A percentile compares a stretch with the other conserved stretches of the same genome.
phyloP scores from a whole-genome alignment of 2,113 vertebrate species.

The Pseudonaja textilis region DNA sequence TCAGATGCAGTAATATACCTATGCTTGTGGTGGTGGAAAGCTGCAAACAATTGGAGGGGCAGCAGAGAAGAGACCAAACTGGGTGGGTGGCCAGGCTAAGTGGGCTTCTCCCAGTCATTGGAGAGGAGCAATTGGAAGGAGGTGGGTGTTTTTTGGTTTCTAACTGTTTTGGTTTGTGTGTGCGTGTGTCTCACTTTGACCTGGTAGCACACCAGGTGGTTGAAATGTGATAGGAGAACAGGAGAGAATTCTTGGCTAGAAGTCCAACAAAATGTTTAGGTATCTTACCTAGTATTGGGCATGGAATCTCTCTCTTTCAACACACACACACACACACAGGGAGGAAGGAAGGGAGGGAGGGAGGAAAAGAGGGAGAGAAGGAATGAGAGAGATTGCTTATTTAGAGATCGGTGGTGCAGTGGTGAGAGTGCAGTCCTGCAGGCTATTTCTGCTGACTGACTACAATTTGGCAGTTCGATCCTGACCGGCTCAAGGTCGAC shows the following conservation, averaged over 20 bases:
- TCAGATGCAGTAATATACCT: not conserved
- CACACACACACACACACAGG: no score
- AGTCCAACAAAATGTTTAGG: not conserved
- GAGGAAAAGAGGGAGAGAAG: no score
- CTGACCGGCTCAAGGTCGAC: no score
- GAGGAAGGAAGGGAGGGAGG: no score
- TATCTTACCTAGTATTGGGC: not conserved
- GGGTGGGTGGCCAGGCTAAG: not conserved
- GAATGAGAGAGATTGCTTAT: no score
- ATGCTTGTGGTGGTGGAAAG: not conserved
- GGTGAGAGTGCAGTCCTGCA: no score
- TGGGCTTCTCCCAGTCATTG: not conserved
- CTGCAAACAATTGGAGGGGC: not conserved
- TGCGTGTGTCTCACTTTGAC: not conserved
- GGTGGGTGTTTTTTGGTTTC: not conserved
- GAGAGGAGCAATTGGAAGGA: not conserved
- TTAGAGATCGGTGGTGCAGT: not conserved
- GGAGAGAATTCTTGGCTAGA: not conserved
- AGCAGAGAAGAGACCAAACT: not conserved
- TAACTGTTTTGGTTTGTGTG: not conserved
- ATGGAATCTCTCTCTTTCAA: not conserved
- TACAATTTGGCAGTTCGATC: no score
- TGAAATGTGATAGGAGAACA: not conserved
- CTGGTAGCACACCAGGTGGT: not conserved
- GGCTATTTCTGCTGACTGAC: no score